phyloP scores from a whole-genome alignment of 1,140 invertebrate genomes.

The Chironomus tepperi region DNA sequence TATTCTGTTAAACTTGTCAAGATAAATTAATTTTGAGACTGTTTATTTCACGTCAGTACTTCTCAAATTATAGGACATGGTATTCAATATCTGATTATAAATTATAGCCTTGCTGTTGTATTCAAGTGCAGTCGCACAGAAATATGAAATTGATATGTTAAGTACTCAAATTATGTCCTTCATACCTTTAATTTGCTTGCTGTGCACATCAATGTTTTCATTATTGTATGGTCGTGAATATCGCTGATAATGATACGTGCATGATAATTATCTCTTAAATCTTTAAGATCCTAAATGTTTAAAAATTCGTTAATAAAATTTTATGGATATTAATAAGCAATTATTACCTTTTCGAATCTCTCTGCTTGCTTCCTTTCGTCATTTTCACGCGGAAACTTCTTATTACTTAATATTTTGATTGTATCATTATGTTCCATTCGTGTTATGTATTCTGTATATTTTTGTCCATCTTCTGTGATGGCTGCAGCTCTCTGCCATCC shows the following conservation, averaged over 20 bases:
- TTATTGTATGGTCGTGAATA: constrained; percentile 55
- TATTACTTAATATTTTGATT: constrained; percentile 58
- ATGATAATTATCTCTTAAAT: constrained; percentile 51
- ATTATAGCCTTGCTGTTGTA: no score
- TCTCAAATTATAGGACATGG: background rate
- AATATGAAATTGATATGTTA: background rate
- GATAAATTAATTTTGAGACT: no score
- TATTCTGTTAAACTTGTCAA: no score
- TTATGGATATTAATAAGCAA: no score
- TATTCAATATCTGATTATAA: no score
- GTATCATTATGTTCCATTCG: constrained; percentile 56
- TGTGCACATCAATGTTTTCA: constrained; percentile 64
- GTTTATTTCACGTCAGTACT: background rate
- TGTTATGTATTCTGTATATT: constrained; percentile 71
- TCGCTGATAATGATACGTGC: constrained; percentile 72
- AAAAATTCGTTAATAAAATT: constrained; percentile 26
- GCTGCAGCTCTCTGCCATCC: constrained; percentile 63
- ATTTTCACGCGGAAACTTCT: constrained; percentile 55
- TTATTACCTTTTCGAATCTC: background rate
- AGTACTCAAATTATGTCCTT: background rate
- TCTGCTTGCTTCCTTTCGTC: constrained; percentile 44
- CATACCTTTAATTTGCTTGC: constrained; percentile 55
- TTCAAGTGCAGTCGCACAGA: no score
- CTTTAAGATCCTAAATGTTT: constrained; percentile 55
- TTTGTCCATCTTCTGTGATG: constrained; percentile 69